phyloP scores from a whole-genome alignment of 1,140 invertebrate genomes.

The Epicauta chinensis region DNA sequence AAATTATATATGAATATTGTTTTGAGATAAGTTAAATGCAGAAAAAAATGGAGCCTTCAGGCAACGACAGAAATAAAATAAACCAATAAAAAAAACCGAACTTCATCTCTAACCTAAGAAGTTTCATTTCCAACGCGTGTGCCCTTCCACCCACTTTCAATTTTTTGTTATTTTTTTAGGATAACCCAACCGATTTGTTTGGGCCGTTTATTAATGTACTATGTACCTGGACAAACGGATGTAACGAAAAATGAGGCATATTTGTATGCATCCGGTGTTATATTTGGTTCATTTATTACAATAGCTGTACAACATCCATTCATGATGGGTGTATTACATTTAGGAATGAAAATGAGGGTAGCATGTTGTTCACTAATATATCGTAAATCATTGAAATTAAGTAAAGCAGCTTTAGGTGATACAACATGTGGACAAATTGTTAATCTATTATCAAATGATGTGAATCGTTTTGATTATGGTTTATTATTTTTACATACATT shows the following conservation, averaged over 20 bases:
- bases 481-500: slow-evolving; percentile 68
- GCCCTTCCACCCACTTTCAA: background rate
- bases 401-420: slow-evolving; percentile 62
- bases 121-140: background rate
- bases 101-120: too few relatives aligned
- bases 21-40: too few relatives aligned
- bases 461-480: slow-evolving; percentile 64
- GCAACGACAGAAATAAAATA: too few relatives aligned
- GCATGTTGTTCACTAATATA: slow-evolving; percentile 67
- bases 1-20: too few relatives aligned
- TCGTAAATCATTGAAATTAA: slow-evolving; percentile 66
- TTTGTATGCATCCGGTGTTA: slow-evolving; percentile 61
- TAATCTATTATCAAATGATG: slow-evolving; percentile 81
- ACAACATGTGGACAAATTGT: slow-evolving; percentile 80
- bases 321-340: slow-evolving; percentile 66
- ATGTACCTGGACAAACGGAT: slow-evolving; percentile 40
- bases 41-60: too few relatives aligned
- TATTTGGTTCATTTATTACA: slow-evolving; percentile 62
- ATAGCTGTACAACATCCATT: slow-evolving; percentile 71
- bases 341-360: slow-evolving; percentile 71
- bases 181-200: slow-evolving; percentile 35
- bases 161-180: slow-evolving; percentile 44
- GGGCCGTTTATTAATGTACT: slow-evolving; percentile 35
- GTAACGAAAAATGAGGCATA: slow-evolving; percentile 48
- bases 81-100: too few relatives aligned